These are phyloP conservation scores for Prunella himalayana DNA, from an alignment of 2,113 vertebrate genomes.

Conservation along the genomic window DNA sequence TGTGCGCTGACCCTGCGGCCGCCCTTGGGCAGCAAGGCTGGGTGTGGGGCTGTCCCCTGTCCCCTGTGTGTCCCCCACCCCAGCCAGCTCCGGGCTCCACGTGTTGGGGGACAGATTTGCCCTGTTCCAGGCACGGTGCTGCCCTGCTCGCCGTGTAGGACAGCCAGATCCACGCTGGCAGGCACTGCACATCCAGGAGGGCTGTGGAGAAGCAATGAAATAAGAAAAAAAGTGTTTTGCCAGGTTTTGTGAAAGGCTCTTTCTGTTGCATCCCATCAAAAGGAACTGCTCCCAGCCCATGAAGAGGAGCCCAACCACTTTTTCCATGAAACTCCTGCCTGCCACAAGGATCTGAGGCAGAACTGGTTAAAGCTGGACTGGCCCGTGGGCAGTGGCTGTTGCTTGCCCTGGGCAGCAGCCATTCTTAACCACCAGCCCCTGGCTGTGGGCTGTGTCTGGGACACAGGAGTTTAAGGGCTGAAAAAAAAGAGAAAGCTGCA, in stretches of 20 bases:
- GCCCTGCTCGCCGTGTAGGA: rapidly evolving
- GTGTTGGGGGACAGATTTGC: not conserved
- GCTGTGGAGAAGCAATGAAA: not conserved
- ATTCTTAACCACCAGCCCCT: not conserved
- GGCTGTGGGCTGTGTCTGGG: not conserved
- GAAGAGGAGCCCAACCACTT: not conserved
- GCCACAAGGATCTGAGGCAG: not conserved
- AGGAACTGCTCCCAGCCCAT: not conserved
- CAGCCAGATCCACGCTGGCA: not conserved
- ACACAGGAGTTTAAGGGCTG: not conserved
- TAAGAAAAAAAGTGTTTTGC: not conserved
- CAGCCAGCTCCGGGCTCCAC: rapidly evolving
- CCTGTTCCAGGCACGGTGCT: not conserved
- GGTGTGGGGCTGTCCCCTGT: not conserved
- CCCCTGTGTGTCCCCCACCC: rapidly evolving
- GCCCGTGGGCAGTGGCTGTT: rapidly evolving
- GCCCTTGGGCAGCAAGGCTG: rapidly evolving
- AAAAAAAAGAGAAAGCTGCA: not conserved
- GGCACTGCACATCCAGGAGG: not conserved
- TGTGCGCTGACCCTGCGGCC: rapidly evolving
- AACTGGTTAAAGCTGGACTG: not conserved
- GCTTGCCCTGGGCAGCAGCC: not conserved
- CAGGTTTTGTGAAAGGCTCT: not conserved
- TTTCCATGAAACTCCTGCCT: not conserved
- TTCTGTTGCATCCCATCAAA: not conserved